Evolutionary conservation across 2,113 vertebrate species (phyloP).

Genomic region (Eulemur macaco): DNA sequence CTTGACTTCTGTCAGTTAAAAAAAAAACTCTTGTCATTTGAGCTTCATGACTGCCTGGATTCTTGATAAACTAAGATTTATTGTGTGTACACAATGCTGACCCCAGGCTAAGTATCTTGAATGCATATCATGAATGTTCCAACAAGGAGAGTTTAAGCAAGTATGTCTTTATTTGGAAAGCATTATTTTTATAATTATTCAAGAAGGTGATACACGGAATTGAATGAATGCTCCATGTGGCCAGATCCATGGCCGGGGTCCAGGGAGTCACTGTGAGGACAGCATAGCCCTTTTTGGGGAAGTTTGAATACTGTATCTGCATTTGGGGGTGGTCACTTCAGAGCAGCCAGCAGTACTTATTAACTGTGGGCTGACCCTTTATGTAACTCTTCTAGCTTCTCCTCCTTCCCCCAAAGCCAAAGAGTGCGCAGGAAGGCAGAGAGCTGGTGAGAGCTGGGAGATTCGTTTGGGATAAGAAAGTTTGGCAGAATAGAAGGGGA

Average conservation of each 20-base stretch:
- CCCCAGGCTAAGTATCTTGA: constrained; percentile 32
- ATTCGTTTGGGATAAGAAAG: not conserved
- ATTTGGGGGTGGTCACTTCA: not conserved
- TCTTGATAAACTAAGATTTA: constrained; percentile 53
- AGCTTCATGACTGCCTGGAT: not conserved
- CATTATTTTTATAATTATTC: not conserved
- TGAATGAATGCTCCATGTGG: not conserved
- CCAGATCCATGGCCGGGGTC: not conserved
- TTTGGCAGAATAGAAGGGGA: no score
- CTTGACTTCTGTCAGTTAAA: constrained; percentile 55
- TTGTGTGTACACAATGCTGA: not conserved
- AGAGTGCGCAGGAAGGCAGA: not conserved
- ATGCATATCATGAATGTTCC: not conserved
- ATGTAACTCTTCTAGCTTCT: not conserved
- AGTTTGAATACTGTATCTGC: not conserved
- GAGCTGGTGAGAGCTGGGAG: not conserved
- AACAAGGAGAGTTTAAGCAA: not conserved
- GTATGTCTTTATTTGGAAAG: not conserved
- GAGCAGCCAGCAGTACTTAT: not conserved
- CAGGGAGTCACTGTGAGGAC: not conserved
- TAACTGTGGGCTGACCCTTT: not conserved
- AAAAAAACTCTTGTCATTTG: constrained; percentile 4
- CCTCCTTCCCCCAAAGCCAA: not conserved
- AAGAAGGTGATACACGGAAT: not conserved
- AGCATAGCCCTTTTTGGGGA: fast-evolving